phyloP scores from a whole-genome alignment of 2,113 vertebrate genomes.

The Cinclus cinclus region DNA sequence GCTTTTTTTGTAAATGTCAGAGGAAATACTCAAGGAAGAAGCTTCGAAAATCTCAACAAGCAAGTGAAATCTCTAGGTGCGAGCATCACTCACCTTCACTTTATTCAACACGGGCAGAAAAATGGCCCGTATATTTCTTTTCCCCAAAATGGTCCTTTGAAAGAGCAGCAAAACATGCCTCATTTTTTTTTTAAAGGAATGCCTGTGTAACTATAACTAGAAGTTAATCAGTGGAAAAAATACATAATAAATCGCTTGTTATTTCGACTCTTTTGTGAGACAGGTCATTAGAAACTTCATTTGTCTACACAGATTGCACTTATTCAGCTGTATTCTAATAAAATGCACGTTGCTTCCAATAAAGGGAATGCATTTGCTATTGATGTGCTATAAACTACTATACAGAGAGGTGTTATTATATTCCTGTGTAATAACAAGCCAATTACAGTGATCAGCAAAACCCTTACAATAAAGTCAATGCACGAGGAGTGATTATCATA shows the following conservation, averaged over 20 bases:
- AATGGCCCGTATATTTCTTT: background rate
- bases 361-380: slow-evolving; percentile 66
- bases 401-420: slow-evolving; percentile 63
- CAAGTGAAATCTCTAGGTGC: background rate
- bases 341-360: slow-evolving; percentile 60
- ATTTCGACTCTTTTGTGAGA: slow-evolving; percentile 39
- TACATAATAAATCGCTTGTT: slow-evolving; percentile 41
- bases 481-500: slow-evolving; percentile 49
- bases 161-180: background rate
- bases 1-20: background rate
- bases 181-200: slow-evolving; percentile 2
- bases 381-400: slow-evolving; percentile 70
- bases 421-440: slow-evolving; percentile 69
- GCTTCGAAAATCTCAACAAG: background rate
- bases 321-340: slow-evolving; percentile 66
- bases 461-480: slow-evolving; percentile 55
- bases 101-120: background rate
- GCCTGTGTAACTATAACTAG: background rate
- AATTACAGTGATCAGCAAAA: slow-evolving; percentile 61
- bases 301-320: slow-evolving; percentile 60
- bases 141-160: background rate
- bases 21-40: background rate
- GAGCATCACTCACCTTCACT: background rate
- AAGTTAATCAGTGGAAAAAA: slow-evolving; percentile 21
- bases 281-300: slow-evolving; percentile 64